phyloP scores from a whole-genome alignment of 1,140 invertebrate genomes.

The Papilio machaon region DNA sequence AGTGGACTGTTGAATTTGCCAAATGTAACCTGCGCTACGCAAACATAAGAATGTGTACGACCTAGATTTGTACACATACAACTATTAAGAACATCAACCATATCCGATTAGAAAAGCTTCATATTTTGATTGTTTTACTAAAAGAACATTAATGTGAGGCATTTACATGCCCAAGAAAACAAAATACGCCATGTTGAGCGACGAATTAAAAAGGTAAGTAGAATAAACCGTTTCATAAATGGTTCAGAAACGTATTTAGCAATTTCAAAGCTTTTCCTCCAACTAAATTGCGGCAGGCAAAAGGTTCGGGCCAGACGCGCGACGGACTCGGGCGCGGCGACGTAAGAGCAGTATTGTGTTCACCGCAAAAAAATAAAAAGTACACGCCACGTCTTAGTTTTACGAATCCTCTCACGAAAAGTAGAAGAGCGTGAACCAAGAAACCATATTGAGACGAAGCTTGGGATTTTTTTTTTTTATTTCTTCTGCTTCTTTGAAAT shows the following conservation, averaged over 20 bases:
- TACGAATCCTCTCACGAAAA: background rate
- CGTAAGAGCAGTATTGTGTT: background rate
- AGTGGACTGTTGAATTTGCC: background rate
- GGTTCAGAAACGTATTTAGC: slow-evolving; percentile 3
- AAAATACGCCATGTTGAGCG: background rate
- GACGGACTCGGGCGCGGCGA: background rate
- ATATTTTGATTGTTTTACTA: background rate
- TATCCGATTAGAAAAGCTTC: background rate
- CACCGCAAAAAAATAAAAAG: background rate
- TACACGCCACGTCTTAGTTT: background rate
- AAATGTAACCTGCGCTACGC: background rate
- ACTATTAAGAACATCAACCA: background rate
- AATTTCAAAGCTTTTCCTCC: slow-evolving; percentile 23
- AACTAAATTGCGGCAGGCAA: background rate
- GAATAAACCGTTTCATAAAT: background rate
- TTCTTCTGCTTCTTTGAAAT: background rate
- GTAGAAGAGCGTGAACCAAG: background rate
- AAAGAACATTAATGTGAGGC: background rate
- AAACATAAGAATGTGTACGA: background rate
- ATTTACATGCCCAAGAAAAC: background rate
- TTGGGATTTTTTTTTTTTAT: background rate
- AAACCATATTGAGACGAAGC: background rate
- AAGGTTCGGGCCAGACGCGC: background rate
- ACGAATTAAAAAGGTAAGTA: background rate
- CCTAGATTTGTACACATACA: background rate